These are phyloP conservation scores for Marcusenius ussheri DNA, from an alignment of 2,113 vertebrate genomes.

Conservation along the genomic window DNA sequence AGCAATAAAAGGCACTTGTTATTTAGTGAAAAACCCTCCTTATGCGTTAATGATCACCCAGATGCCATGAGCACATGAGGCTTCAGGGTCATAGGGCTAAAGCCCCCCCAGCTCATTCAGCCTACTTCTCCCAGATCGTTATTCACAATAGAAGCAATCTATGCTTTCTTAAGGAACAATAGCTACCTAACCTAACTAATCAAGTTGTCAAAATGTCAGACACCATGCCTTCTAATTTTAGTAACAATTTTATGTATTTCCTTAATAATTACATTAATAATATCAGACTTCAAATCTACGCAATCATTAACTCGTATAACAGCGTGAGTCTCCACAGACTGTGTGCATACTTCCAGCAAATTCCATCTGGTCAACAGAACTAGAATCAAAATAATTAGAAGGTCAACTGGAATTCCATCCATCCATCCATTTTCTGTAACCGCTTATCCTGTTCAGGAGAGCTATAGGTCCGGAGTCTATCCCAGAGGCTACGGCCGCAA, in stretches of 20 bases:
- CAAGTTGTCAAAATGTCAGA: neutral
- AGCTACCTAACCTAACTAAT: neutral
- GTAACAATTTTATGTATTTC: neutral
- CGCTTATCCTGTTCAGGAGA: neutral
- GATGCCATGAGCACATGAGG: neutral
- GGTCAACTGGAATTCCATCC: neutral
- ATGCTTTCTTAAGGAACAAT: neutral
- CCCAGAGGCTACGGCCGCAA: neutral
- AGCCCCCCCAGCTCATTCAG: neutral
- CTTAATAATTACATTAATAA: neutral
- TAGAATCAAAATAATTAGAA: neutral
- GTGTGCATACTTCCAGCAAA: neutral
- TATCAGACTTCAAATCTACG: neutral
- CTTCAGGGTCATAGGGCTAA: neutral
- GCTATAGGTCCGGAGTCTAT: neutral
- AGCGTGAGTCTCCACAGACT: neutral
- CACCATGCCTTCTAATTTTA: neutral
- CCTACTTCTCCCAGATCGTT: neutral
- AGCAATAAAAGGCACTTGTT: neutral
- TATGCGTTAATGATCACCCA: neutral
- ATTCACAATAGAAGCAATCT: neutral
- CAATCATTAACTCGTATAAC: neutral
- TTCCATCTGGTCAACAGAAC: neutral
- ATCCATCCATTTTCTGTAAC: neutral
- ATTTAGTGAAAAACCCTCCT: neutral